Percentiles rank a stretch among this genome's conserved stretches.
These are phyloP conservation scores for Microctonus hyperodae DNA, from an alignment of 2,888 invertebrate genomes.

Conservation along the genomic window DNA sequence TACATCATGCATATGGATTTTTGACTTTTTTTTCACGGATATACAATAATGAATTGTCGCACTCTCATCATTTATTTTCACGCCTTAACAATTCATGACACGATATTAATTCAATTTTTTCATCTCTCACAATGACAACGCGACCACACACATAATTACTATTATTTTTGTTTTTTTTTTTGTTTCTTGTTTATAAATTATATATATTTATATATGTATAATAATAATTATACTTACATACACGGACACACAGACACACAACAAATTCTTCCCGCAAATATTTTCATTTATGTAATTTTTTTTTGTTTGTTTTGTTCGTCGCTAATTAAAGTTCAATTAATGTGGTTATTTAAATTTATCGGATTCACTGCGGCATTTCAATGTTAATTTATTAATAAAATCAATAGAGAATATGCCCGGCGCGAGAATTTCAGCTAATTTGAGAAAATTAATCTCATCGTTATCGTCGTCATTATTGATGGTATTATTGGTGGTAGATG, in stretches of 20 bases:
- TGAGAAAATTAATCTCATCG: constrained; percentile 47
- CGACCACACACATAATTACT: neutral
- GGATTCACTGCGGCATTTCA: constrained; percentile 20
- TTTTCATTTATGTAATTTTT: neutral
- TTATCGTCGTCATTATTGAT: constrained; percentile 29
- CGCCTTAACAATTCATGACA: neutral
- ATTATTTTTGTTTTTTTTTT: neutral
- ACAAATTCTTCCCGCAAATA: neutral
- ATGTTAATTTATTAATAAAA: constrained; percentile 21
- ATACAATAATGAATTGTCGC: neutral
- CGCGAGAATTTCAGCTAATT: constrained; percentile 55
- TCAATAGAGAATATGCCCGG: constrained; percentile 42
- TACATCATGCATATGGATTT: neutral
- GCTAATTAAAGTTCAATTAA: constrained; percentile 13
- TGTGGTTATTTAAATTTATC: constrained; percentile 4
- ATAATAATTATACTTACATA: neutral
- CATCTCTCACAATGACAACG: neutral
- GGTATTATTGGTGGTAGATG: constrained; percentile 27
- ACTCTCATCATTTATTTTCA: neutral
- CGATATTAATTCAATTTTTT: neutral
- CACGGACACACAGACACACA: constrained; percentile 1
- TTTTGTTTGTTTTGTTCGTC: neutral
- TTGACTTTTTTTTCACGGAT: neutral
- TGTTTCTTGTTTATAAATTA: neutral
- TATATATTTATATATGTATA: neutral